Conservation (phyloP, 1,140 invertebrate genomes). For the Brachystomella parvula region DNA sequence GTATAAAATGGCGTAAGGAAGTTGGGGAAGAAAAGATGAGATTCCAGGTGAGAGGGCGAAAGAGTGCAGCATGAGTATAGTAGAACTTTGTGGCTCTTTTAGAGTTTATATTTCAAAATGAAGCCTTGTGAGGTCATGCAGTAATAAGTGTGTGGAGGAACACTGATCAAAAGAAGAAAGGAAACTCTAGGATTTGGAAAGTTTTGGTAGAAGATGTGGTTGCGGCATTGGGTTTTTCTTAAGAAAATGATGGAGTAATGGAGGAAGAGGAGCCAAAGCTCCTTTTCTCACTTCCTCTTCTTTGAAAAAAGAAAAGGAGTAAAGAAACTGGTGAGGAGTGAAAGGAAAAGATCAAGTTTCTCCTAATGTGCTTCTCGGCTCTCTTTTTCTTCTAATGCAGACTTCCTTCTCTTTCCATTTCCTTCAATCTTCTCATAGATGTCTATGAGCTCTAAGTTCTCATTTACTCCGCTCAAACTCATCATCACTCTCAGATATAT, state of each 20-base stretch:
- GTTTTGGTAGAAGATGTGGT: neutral
- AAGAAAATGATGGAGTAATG: neutral
- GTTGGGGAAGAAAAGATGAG: too few relatives aligned
- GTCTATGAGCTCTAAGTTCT: slow-evolving; percentile 17
- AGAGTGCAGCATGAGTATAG: neutral
- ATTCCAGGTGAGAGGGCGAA: neutral
- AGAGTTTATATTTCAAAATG: neutral
- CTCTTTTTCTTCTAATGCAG: slow-evolving; percentile 17
- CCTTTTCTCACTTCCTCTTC: neutral
- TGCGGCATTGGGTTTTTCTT: neutral
- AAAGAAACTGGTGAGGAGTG: neutral
- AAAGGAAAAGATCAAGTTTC: slow-evolving; percentile 26
- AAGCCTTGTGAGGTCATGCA: neutral
- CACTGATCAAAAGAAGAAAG: neutral
- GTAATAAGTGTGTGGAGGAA: neutral
- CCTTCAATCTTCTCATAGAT: neutral
- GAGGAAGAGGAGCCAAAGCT: neutral
- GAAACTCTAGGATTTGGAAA: neutral
- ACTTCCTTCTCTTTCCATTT: too few relatives aligned
- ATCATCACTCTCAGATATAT: too few relatives aligned
- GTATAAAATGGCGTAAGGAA: too few relatives aligned
- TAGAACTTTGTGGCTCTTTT: neutral
- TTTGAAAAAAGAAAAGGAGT: neutral
- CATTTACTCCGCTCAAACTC: neutral
- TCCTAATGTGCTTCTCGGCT: slow-evolving; percentile 30